Evolutionary conservation across 1,140 invertebrate genomes (phyloP).

Genomic region (Brachionus rubens): DNA sequence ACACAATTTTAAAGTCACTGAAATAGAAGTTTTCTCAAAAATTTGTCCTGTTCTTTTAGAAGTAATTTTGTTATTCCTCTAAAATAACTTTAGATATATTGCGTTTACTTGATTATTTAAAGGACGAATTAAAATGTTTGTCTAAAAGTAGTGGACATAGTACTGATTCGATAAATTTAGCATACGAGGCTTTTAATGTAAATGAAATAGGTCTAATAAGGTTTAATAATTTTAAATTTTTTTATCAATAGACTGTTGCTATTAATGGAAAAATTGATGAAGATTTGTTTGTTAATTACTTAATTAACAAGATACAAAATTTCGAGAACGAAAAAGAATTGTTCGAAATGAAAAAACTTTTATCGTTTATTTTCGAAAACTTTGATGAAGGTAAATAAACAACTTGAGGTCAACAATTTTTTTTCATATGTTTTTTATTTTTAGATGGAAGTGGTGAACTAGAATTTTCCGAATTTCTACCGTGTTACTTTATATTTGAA

Average conservation of each 20-base stretch:
- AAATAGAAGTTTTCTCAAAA: constrained; percentile 16
- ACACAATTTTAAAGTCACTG: constrained; percentile 1
- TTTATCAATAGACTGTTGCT: background rate
- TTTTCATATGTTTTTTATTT: background rate
- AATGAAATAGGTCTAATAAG: background rate
- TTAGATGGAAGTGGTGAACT: background rate
- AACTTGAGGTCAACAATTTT: background rate
- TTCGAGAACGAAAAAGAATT: constrained; percentile 14
- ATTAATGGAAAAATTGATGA: constrained; percentile 8
- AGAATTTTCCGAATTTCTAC: constrained; percentile 2
- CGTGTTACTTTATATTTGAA: constrained; percentile 30
- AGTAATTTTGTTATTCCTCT: too few species aligned
- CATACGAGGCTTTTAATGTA: constrained; percentile 15
- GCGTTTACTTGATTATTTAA: too few species aligned
- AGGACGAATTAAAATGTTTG: background rate
- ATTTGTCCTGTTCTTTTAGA: background rate
- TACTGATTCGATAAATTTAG: background rate
- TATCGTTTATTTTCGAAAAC: background rate
- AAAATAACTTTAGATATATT: too few species aligned
- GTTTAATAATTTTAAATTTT: background rate
- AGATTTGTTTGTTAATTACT: background rate
- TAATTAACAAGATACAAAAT: constrained; percentile 2
- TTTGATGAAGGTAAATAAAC: constrained; percentile 11
- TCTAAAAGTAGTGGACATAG: background rate
- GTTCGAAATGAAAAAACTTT: background rate